Evolutionary conservation across 2,113 vertebrate genomes (phyloP).

Genomic region (Aphelocoma coerulescens): DNA sequence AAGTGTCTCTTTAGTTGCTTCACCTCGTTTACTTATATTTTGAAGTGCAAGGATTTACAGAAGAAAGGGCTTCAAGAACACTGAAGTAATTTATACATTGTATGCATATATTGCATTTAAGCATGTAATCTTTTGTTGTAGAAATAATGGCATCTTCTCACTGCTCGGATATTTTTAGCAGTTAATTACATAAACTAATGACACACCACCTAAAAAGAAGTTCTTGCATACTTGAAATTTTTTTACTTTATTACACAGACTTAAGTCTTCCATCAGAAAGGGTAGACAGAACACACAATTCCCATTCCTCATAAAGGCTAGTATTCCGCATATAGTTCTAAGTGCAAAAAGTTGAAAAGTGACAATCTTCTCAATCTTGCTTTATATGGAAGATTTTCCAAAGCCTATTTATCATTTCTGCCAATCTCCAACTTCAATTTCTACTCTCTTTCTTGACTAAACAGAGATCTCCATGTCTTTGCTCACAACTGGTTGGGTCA

Average conservation of each 20-base stretch:
- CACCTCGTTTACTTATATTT: not conserved
- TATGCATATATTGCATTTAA: not conserved
- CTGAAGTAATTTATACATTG: not conserved
- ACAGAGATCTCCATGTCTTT: not conserved
- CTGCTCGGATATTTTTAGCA: not conserved
- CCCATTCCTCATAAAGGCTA: not conserved
- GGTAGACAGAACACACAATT: not conserved
- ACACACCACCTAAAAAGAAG: not conserved
- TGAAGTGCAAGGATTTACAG: not conserved
- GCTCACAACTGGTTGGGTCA: not conserved
- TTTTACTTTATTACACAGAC: not conserved
- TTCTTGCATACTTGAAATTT: not conserved
- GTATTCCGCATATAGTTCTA: not conserved
- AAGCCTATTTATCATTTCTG: not conserved
- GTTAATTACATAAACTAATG: not conserved
- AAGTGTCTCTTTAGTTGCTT: not conserved
- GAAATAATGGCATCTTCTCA: not conserved
- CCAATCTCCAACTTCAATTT: not conserved
- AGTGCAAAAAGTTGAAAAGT: not conserved
- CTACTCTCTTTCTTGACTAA: not conserved
- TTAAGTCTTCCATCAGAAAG: not conserved
- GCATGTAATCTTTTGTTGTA: not conserved
- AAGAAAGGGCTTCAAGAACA: not conserved
- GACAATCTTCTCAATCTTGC: not conserved
- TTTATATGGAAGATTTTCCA: slow-evolving; percentile 17